Percentiles rank a stretch among this genome's conserved stretches.
Evolutionary conservation across 2,888 invertebrate genomes (phyloP).

Genomic region (Folsomia manolachei): DNA sequence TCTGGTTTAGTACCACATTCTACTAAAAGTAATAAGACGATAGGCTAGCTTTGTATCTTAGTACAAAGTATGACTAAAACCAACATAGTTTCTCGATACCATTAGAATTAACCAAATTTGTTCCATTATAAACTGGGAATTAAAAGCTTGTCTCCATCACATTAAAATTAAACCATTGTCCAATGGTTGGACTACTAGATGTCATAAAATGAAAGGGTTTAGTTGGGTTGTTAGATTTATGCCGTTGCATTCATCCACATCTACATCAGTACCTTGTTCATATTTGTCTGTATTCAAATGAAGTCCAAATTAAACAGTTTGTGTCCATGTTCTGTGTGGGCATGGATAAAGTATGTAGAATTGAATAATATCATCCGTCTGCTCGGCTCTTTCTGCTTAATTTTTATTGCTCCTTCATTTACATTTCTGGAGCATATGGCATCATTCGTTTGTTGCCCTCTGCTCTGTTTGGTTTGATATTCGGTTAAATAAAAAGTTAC

Average conservation of each 20-base stretch:
- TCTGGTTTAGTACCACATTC: not conserved
- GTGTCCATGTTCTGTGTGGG: not conserved
- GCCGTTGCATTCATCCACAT: not conserved
- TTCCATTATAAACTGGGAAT: conserved; percentile 1
- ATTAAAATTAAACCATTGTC: not conserved
- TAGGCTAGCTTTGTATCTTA: no score
- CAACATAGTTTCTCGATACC: no score
- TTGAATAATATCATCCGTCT: no score
- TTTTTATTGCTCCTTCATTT: conserved; percentile 22
- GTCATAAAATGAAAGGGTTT: conserved; percentile 10
- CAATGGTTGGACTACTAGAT: no score
- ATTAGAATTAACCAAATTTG: conserved; percentile 12
- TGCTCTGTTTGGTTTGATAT: no score
- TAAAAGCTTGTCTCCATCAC: conserved; percentile 3
- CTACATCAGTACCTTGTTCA: not conserved
- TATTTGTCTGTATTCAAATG: not conserved
- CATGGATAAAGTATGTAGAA: no score
- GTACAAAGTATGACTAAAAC: no score
- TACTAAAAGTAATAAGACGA: not conserved
- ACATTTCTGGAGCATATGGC: conserved; percentile 17
- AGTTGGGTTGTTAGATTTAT: not conserved
- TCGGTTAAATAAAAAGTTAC: no score
- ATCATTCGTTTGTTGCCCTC: conserved; percentile 3
- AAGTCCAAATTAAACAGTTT: not conserved
- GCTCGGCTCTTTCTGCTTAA: not conserved